Evolutionary conservation across 1,140 invertebrate genomes (phyloP).

Genomic region (Trachymyrmex cornetzi): DNA sequence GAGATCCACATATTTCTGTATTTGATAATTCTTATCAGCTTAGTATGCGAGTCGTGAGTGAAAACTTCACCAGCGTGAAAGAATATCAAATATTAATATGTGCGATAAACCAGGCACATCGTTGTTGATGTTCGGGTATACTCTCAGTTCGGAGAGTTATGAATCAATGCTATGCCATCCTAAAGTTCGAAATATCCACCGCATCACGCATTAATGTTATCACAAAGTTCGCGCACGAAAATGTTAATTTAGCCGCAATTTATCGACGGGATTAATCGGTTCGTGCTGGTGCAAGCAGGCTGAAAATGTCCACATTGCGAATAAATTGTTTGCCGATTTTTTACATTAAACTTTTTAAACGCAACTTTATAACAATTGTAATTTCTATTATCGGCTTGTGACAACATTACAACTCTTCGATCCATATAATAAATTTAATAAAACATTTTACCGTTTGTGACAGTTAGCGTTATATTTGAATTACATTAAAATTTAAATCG

Average conservation of each 20-base stretch:
- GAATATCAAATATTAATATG: slow-evolving; percentile 30
- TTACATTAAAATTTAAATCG: not conserved
- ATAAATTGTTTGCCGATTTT: not conserved
- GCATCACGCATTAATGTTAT: slow-evolving; percentile 43
- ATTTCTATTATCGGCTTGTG: not conserved
- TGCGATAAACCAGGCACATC: slow-evolving; percentile 26
- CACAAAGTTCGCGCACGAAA: slow-evolving; percentile 26
- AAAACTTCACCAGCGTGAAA: not conserved
- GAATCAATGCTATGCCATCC: not conserved
- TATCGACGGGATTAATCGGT: slow-evolving; percentile 6
- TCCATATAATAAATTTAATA: not conserved
- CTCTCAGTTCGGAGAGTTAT: slow-evolving; percentile 5
- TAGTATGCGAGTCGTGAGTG: not conserved
- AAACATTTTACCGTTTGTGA: not conserved
- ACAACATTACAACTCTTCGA: not conserved
- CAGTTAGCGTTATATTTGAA: not conserved
- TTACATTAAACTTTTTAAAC: not conserved
- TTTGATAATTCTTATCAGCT: not conserved
- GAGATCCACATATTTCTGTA: not conserved
- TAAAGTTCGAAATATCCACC: slow-evolving; percentile 25
- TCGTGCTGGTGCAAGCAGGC: not conserved
- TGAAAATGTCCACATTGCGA: slow-evolving; percentile 4
- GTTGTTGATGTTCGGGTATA: slow-evolving; percentile 20
- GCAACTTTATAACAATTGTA: not conserved
- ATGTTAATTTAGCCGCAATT: slow-evolving; percentile 39